Evolutionary conservation across 2,888 invertebrate species (phyloP), one percentile per base, ranked within the genome.

Genomic region (Steinernema carpocapsae): DNA sequence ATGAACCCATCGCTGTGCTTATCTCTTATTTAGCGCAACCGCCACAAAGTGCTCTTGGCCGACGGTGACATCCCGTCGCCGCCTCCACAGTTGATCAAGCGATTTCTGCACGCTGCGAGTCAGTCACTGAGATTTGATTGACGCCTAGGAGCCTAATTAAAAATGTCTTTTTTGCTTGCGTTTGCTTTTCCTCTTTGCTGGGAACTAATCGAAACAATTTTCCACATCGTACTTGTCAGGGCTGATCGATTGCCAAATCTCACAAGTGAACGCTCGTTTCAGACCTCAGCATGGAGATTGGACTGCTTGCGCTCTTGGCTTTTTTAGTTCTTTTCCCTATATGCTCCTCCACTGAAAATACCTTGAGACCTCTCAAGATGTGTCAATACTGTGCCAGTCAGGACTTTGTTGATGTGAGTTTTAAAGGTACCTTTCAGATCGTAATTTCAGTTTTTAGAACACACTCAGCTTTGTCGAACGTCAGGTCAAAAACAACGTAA

Each of bases 311-410:
- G 2, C 6, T 48, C n/a, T 4, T 48, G 6, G 10, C 37, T 10
- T 37, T 37, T 10, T 3, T 37, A 3, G 19, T 19, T 14, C n/a
- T 48, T 19, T 17, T 17, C 48, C 19, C 48, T 19, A 7, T n/a
- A 14, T 4, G 19, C 48, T 19, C 4, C 48, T 2, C 3, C 48
- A 4, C 4, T 14, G n/a, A 17, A 4, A 48, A 29, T 6, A 6
- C 14, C 32, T 32, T 3, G n/a, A n/a, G n/a, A n/a, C n/a, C n/a
- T n/a, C n/a, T n/a, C n/a, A n/a, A n/a, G 32, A 37, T 17, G 17
- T 64, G 64, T n/a, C 24, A 32, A 29, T 64, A 64, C 64, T 64
- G 64, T 17, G 64, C 64, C 29, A 17, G 17, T 26, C 64, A 17
- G 32, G 64, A 29, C 14, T 64, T 64, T 29, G 26, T 32, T 32